Conservation (phyloP, 2,797 vertebrate species). For the Phrynocephalus guinanensis region DNA sequence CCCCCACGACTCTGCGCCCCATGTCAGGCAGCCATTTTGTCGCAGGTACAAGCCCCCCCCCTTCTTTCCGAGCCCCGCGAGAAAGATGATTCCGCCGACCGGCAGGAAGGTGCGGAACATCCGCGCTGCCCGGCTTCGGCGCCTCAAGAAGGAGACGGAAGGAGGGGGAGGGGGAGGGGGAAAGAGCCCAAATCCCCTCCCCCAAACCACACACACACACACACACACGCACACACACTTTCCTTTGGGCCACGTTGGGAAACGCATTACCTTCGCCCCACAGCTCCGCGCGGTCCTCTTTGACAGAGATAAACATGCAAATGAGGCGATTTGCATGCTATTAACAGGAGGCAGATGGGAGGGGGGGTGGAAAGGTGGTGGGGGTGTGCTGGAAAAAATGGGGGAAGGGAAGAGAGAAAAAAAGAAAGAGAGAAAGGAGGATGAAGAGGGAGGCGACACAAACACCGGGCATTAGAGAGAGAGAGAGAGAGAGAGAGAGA, state of each 20-base stretch:
- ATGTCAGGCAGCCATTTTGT: slow-evolving; percentile 13
- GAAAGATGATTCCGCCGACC: slow-evolving; percentile 32
- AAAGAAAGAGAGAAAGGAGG: too few relatives aligned
- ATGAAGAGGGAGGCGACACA: too few relatives aligned
- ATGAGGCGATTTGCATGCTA: slow-evolving; percentile 51
- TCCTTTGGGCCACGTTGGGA: slow-evolving; percentile 42
- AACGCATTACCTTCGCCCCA: slow-evolving; percentile 55
- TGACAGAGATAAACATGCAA: slow-evolving; percentile 66
- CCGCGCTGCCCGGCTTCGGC: not conserved
- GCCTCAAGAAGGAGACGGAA: too few relatives aligned
- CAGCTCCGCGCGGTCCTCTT: slow-evolving; percentile 56
- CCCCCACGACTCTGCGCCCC: not conserved
- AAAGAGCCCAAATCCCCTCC: not conserved
- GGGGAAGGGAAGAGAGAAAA: too few relatives aligned
- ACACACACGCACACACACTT: too few relatives aligned
- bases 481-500: not conserved
- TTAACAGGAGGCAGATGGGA: slow-evolving; percentile 49
- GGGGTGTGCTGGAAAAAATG: not conserved
- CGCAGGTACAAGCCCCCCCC: not conserved
- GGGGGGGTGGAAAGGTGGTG: not conserved
- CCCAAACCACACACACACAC: too few relatives aligned
- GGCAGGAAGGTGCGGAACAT: not conserved
- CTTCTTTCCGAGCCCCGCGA: not conserved
- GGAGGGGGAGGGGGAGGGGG: slow-evolving; percentile 11
- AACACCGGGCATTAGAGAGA: accelerated